A percentile compares a stretch with the other conserved stretches of the same genome.
Evolutionary conservation across 2,113 vertebrate genomes (phyloP).

Genomic region (Steatornis caripensis): DNA sequence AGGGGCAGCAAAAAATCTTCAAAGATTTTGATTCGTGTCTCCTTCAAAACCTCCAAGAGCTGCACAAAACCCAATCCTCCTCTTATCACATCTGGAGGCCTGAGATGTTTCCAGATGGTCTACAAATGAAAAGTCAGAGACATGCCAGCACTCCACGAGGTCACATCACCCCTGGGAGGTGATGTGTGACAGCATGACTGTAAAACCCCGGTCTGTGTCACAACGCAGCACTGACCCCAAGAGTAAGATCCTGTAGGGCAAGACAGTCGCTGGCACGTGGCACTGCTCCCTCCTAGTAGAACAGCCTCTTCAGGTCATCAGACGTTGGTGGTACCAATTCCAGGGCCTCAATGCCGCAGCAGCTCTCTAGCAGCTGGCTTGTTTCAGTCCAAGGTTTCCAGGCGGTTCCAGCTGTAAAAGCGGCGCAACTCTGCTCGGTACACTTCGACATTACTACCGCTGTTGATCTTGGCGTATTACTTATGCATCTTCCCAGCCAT

Average conservation of each 20-base stretch:
- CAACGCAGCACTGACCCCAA: not conserved
- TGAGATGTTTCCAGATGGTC: not conserved
- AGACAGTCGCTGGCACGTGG: not conserved
- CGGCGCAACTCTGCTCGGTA: not conserved
- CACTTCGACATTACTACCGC: not conserved
- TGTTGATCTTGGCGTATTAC: conserved; percentile 29
- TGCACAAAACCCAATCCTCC: not conserved
- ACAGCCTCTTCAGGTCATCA: not conserved
- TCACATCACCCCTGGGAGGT: not conserved
- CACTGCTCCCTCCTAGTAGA: not conserved
- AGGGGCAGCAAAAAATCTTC: not conserved
- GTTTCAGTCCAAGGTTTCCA: not conserved
- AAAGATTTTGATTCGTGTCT: not conserved
- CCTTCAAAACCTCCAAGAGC: not conserved
- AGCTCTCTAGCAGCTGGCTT: not conserved
- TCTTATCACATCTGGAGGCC: not conserved
- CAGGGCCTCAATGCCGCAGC: not conserved
- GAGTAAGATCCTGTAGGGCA: accelerated
- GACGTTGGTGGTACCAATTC: not conserved
- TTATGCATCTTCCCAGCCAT: conserved; percentile 31
- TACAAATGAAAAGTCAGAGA: not conserved
- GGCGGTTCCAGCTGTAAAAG: not conserved
- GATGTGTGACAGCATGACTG: not conserved
- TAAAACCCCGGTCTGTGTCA: not conserved
- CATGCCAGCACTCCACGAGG: not conserved